Conservation (phyloP, 2,113 vertebrate species). For the Mesoclemmys tuberculata region DNA sequence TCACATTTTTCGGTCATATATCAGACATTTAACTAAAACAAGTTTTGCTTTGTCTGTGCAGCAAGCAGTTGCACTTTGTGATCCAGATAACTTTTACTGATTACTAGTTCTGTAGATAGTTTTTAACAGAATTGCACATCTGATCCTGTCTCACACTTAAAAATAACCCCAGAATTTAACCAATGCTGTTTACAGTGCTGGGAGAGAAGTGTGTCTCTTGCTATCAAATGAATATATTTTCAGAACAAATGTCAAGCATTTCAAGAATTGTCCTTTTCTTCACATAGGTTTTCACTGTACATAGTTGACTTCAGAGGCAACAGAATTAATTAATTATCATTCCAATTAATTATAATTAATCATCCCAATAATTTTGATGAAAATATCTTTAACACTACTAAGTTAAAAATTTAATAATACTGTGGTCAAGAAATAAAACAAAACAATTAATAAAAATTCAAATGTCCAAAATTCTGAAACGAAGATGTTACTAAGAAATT, state of each 20-base stretch:
- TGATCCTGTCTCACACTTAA: background rate
- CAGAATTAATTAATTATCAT: background rate
- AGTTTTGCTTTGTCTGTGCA: background rate
- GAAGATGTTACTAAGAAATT: background rate
- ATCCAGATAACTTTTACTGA: background rate
- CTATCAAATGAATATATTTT: background rate
- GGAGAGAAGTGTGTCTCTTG: background rate
- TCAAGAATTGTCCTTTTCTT: background rate
- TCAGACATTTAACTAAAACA: background rate
- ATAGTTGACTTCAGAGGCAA: background rate
- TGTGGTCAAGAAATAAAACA: background rate
- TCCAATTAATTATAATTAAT: background rate
- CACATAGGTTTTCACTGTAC: background rate
- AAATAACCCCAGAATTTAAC: background rate
- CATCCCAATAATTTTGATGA: background rate
- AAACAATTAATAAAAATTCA: background rate
- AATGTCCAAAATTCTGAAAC: background rate
- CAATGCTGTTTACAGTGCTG: background rate
- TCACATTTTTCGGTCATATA: background rate
- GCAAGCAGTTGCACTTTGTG: background rate
- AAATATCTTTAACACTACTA: background rate
- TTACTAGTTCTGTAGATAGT: background rate
- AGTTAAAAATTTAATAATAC: background rate
- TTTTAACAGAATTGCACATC: background rate
- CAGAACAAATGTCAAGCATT: background rate